phyloP scores from a whole-genome alignment of 2,797 vertebrate species.

The Gymnodraco acuticeps region DNA sequence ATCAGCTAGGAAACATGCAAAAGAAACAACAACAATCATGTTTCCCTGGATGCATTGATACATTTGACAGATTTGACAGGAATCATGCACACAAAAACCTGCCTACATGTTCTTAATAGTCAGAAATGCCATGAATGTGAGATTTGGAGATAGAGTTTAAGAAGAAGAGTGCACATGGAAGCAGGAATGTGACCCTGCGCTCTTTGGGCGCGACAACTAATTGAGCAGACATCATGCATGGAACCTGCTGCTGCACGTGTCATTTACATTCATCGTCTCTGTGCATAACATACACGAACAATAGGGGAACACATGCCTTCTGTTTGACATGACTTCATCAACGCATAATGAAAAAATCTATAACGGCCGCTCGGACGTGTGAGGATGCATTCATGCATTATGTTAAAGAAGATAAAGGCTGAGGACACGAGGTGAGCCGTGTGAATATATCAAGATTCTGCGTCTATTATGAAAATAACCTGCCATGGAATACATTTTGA shows the following conservation, averaged over 20 bases:
- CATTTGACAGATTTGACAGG: constrained; percentile 10
- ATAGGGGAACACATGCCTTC: neutral
- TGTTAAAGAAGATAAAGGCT: constrained; percentile 34
- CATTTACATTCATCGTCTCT: constrained; percentile 59
- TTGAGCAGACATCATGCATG: constrained; percentile 32
- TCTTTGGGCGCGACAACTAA: constrained; percentile 31
- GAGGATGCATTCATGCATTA: constrained; percentile 59
- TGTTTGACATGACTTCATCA: constrained; percentile 49
- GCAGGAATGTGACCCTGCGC: constrained; percentile 21
- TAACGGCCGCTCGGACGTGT: constrained; percentile 36
- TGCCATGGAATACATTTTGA: neutral
- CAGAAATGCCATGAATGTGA: neutral
- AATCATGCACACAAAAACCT: constrained; percentile 3
- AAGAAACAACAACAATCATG: constrained; percentile 4
- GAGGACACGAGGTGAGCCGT: constrained; percentile 9
- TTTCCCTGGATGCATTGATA: neutral
- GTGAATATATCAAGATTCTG: constrained; percentile 17
- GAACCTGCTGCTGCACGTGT: constrained; percentile 17
- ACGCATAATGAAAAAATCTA: constrained; percentile 51
- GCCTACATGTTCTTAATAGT: constrained; percentile 21
- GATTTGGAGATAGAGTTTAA: neutral
- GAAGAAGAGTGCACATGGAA: neutral
- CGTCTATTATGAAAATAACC: constrained; percentile 4
- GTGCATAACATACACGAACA: constrained; percentile 36
- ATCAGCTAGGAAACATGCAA: constrained; percentile 1